A percentile compares a stretch with the other conserved stretches of the same genome.
Evolutionary conservation across 2,797 vertebrate genomes (phyloP).

Genomic region (Syngnathus acus): DNA sequence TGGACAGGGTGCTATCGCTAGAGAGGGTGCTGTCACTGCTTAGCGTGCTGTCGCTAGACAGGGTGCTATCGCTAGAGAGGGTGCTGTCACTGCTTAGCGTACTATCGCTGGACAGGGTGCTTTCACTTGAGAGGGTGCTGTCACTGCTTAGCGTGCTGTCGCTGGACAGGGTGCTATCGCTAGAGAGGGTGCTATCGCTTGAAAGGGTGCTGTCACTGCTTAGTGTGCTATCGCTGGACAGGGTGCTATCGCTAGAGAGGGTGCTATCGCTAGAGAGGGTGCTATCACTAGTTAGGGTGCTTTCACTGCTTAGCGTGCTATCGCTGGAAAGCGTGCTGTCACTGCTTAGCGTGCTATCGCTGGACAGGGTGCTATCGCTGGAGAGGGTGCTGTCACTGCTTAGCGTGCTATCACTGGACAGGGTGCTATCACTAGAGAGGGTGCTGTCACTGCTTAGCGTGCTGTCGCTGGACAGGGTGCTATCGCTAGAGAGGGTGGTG

Average conservation of each 20-base stretch:
- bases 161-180: neutral
- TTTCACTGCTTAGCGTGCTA: neutral
- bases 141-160: neutral
- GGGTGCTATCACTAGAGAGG: neutral
- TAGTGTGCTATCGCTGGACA: neutral
- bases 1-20: too few relatives aligned
- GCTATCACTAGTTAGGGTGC: neutral
- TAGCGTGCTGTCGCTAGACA: neutral
- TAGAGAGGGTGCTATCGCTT: too few relatives aligned
- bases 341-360: neutral
- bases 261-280: neutral
- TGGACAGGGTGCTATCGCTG: neutral
- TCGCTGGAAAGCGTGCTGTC: neutral
- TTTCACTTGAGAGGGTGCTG: neutral
- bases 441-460: neutral
- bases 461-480: neutral
- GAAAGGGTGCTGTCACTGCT: too few relatives aligned
- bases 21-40: neutral
- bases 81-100: neutral
- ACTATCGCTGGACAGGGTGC: neutral
- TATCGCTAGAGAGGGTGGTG: neutral
- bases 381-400: neutral
- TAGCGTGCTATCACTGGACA: neutral
- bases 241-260: neutral
- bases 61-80: neutral